Evolutionary conservation across 1,140 invertebrate genomes (phyloP).

Genomic region (Lepidotrigona ventralis): DNA sequence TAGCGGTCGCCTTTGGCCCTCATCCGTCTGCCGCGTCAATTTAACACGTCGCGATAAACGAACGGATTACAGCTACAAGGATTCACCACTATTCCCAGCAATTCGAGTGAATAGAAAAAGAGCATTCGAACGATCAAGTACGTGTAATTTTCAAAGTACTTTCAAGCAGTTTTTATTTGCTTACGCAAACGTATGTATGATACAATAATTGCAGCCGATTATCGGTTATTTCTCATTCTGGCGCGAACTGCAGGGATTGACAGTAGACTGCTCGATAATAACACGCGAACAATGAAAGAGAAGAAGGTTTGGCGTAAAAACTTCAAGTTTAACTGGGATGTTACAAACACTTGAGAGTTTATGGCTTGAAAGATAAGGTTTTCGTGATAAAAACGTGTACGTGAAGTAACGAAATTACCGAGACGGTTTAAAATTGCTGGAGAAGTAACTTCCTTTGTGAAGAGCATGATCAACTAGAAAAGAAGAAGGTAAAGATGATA

Average conservation of each 20-base stretch:
- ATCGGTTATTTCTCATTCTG: neutral
- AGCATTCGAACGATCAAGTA: neutral
- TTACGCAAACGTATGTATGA: neutral
- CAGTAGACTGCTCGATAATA: neutral
- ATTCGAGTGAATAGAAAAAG: neutral
- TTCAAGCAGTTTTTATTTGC: neutral
- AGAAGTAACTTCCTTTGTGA: neutral
- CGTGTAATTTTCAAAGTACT: no score
- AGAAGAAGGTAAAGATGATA: neutral
- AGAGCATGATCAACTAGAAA: neutral
- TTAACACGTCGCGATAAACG: neutral
- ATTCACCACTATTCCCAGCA: neutral
- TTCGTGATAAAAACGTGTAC: neutral
- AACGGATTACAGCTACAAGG: neutral
- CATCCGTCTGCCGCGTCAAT: neutral
- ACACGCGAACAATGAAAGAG: neutral
- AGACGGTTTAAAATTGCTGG: neutral
- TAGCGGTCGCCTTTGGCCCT: constrained; percentile 17
- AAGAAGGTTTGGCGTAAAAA: neutral
- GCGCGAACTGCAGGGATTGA: neutral
- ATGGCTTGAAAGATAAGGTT: neutral
- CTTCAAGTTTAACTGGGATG: neutral
- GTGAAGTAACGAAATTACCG: neutral
- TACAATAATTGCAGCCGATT: neutral
- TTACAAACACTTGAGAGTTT: neutral